phyloP scores from a whole-genome alignment of 2,113 vertebrate species.

The Lipophrys pholis region DNA sequence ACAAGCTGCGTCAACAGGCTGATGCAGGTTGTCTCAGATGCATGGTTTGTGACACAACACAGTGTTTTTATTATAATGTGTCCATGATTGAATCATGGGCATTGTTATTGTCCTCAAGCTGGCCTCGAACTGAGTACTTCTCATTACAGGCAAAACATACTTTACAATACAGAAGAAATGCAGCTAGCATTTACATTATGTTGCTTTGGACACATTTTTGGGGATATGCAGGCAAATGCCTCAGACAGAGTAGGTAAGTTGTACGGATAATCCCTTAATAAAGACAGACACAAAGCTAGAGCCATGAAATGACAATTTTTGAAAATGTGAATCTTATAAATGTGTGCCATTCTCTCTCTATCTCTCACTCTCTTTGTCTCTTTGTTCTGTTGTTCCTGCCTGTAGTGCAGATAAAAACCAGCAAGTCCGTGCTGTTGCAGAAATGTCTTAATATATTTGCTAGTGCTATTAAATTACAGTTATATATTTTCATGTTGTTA shows the following conservation, averaged over 20 bases:
- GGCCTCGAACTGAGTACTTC: slow-evolving; percentile 20
- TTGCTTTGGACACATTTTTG: slow-evolving; percentile 13
- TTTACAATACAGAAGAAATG: slow-evolving; percentile 18
- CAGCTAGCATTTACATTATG: slow-evolving; percentile 10
- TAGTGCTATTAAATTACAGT: slow-evolving; percentile 56
- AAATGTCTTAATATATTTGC: slow-evolving; percentile 82
- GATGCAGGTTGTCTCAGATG: not conserved
- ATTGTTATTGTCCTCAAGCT: slow-evolving; percentile 14
- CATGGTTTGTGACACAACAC: slow-evolving; percentile 5
- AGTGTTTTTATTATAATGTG: slow-evolving; percentile 16
- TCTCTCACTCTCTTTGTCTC: slow-evolving; percentile 1
- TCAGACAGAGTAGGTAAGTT: slow-evolving; percentile 16
- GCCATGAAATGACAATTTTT: slow-evolving; percentile 25
- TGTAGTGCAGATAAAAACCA: slow-evolving; percentile 58
- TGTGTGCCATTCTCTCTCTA: slow-evolving; percentile 39
- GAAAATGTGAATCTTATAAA: slow-evolving; percentile 63
- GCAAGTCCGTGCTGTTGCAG: slow-evolving; percentile 62
- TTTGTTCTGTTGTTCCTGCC: slow-evolving; percentile 48
- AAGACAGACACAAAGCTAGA: slow-evolving; percentile 38
- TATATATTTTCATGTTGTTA: slow-evolving; percentile 58
- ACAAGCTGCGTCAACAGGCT: slow-evolving; percentile 16
- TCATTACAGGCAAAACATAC: slow-evolving; percentile 22
- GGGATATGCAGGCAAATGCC: slow-evolving; percentile 14
- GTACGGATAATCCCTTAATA: slow-evolving; percentile 38
- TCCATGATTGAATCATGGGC: slow-evolving; percentile 9